Evolutionary conservation across 2,888 invertebrate genomes (phyloP).

Genomic region (Caenorhabditis sp.): DNA sequence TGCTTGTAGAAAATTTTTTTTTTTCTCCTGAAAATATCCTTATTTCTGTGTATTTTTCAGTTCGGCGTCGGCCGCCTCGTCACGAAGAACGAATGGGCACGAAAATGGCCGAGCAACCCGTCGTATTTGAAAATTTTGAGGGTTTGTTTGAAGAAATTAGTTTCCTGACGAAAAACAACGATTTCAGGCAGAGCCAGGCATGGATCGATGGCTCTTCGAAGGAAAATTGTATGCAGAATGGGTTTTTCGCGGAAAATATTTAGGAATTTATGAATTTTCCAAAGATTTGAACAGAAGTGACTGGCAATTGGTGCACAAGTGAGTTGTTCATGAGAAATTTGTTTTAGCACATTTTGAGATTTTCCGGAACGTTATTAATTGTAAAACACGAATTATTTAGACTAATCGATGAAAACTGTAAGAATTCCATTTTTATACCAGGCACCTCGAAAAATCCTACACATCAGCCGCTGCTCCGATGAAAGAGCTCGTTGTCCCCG

Average conservation of each 20-base stretch:
- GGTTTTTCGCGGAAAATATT: conserved; percentile 74
- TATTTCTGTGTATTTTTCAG: conserved; percentile 22
- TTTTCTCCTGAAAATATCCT: background rate
- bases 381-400: too few species aligned
- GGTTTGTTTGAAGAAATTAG: conserved; percentile 56
- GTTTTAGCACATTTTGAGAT: too few species aligned
- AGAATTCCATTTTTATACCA: conserved; percentile 16
- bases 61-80: conserved; percentile 77
- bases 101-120: conserved; percentile 77
- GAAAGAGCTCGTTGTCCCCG: conserved; percentile 67
- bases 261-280: conserved; percentile 76
- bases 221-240: conserved; percentile 76
- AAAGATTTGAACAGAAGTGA: conserved; percentile 76
- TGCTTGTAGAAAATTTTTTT: background rate
- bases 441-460: conserved; percentile 71
- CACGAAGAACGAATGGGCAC: conserved; percentile 77
- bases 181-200: conserved; percentile 73
- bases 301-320: conserved; percentile 76
- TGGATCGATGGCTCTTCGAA: conserved; percentile 76
- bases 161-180: background rate
- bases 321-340: background rate
- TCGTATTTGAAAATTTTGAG: conserved; percentile 75
- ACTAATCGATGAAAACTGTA: background rate
- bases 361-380: too few species aligned
- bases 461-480: conserved; percentile 58